A percentile compares a stretch with the other conserved stretches of the same genome.
phyloP scores from a whole-genome alignment of 2,797 vertebrate species.

The Karalla daura region DNA sequence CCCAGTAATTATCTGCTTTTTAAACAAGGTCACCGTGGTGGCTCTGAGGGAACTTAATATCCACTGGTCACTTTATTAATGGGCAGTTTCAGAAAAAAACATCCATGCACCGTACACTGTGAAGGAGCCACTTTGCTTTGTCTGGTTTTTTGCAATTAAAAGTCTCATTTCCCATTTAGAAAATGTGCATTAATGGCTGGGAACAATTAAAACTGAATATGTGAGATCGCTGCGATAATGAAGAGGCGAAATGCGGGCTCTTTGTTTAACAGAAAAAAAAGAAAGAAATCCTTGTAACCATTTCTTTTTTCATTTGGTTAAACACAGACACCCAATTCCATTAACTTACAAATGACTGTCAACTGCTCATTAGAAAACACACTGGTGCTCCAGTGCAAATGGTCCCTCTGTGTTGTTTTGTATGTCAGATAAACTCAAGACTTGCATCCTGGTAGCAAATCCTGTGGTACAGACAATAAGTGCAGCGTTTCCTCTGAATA shows the following conservation, averaged over 20 bases:
- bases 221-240: conserved; percentile 64
- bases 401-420: conserved; percentile 40
- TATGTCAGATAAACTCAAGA: conserved; percentile 30
- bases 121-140: conserved; percentile 51
- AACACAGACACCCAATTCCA: conserved; percentile 69
- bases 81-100: conserved; percentile 26
- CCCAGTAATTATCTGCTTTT: conserved; percentile 78
- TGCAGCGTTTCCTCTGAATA: background rate
- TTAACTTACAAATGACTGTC: conserved; percentile 76
- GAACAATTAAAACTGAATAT: conserved; percentile 72
- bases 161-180: conserved; percentile 63
- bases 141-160: conserved; percentile 74
- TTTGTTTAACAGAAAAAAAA: conserved; percentile 44
- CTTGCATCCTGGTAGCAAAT: conserved; percentile 15
- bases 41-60: conserved; percentile 44
- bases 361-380: conserved; percentile 68
- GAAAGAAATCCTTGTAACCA: conserved; percentile 25
- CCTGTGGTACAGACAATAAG: background rate
- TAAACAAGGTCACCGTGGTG: conserved; percentile 61
- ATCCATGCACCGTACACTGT: conserved; percentile 12
- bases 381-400: conserved; percentile 42
- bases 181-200: conserved; percentile 54
- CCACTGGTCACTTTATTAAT: conserved; percentile 58
- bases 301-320: conserved; percentile 42
- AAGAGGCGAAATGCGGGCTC: conserved; percentile 34